Percentiles rank a stretch among this genome's conserved stretches.
Evolutionary conservation across 1,140 invertebrate species (phyloP).

Genomic region (Drosophila asahinai): DNA sequence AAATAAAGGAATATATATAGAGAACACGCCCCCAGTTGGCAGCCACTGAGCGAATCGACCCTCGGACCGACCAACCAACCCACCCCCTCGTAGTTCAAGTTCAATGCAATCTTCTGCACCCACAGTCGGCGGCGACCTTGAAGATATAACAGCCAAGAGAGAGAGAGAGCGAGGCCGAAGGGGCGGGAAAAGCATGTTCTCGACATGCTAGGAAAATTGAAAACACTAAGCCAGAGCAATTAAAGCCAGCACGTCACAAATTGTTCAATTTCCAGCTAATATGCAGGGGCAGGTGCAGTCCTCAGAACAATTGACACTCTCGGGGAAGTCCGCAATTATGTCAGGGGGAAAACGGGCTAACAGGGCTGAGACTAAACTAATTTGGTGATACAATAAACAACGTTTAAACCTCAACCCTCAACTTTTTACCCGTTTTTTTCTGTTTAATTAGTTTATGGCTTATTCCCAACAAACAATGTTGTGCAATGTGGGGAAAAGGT

Average conservation of each 20-base stretch:
- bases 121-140: slow-evolving; percentile 58
- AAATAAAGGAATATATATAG: neutral
- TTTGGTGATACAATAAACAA: slow-evolving; percentile 50
- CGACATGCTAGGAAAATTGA: slow-evolving; percentile 22
- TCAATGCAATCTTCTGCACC: slow-evolving; percentile 67
- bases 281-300: slow-evolving; percentile 2
- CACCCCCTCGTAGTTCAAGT: slow-evolving; percentile 67
- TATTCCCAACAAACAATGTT: slow-evolving; percentile 36
- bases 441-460: slow-evolving; percentile 49
- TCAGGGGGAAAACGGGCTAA: slow-evolving; percentile 9
- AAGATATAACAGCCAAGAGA: slow-evolving; percentile 19
- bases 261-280: slow-evolving; percentile 28
- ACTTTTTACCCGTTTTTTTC: neutral
- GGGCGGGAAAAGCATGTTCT: slow-evolving; percentile 15
- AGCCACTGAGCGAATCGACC: slow-evolving; percentile 40
- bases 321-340: slow-evolving; percentile 18
- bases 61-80: slow-evolving; percentile 3
- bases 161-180: neutral
- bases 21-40: slow-evolving; percentile 65
- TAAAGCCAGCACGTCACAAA: slow-evolving; percentile 28
- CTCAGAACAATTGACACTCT: slow-evolving; percentile 8
- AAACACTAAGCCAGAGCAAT: slow-evolving; percentile 22
- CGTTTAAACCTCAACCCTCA: slow-evolving; percentile 19
- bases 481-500: slow-evolving; percentile 12
- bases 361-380: slow-evolving; percentile 32